phyloP scores from a whole-genome alignment of 2,113 vertebrate species.

The Montifringilla adamsi region DNA sequence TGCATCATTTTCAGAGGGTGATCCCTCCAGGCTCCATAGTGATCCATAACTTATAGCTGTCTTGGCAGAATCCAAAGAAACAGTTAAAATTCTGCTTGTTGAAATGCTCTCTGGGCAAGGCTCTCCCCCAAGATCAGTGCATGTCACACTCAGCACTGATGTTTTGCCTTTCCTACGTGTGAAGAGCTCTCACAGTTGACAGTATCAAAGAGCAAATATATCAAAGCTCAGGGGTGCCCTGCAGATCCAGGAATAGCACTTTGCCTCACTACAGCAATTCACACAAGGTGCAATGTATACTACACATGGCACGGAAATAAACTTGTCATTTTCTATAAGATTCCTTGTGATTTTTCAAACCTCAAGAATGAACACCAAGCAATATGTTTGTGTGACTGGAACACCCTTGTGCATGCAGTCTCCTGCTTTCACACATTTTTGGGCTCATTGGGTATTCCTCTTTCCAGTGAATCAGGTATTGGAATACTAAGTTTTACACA shows the following conservation, averaged over 20 bases:
- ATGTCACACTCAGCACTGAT: background rate
- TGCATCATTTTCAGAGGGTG: background rate
- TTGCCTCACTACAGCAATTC: conserved; percentile 20
- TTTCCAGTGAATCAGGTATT: background rate
- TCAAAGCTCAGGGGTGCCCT: conserved; percentile 23
- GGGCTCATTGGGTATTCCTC: background rate
- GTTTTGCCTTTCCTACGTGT: background rate
- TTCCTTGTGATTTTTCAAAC: background rate
- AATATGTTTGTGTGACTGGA: background rate
- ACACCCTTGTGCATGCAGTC: background rate
- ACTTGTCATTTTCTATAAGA: background rate
- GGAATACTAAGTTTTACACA: background rate
- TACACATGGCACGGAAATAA: background rate
- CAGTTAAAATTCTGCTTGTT: background rate
- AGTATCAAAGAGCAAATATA: conserved; percentile 44
- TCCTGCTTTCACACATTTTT: background rate
- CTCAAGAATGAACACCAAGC: background rate
- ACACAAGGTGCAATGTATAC: background rate
- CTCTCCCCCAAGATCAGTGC: background rate
- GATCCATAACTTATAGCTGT: background rate
- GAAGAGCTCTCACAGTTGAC: background rate
- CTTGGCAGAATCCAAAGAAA: background rate
- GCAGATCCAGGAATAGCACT: background rate
- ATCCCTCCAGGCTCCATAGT: background rate
- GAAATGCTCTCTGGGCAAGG: background rate